Base-by-base conservation (phyloP, 1,140 invertebrate genomes). In the Chironomus tepperi region DNA sequence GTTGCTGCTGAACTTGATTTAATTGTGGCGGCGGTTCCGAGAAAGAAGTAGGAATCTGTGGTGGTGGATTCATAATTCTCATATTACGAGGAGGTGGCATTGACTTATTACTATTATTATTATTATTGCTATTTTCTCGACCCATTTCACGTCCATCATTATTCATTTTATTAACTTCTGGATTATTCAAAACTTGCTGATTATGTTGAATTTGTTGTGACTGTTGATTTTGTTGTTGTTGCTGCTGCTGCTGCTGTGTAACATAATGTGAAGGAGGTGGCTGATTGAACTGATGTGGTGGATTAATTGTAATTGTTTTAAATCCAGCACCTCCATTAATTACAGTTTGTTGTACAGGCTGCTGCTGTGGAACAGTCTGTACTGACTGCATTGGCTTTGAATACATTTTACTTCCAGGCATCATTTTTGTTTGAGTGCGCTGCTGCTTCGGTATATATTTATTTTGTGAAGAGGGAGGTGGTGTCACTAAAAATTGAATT, bases 221-320 rank as follows among this genome's bases (percentile, higher is more conserved):
- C 76, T 81, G 82, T 43, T 75, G 76, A 12, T 76, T 76, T 15
- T 76, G 77, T 57, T 8, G 57, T 57, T 76, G 78, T 73, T 77
- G 76, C 67, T 77, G 77, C 10, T 79, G 79, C 9, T n/a, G 43
- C 10, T 74, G 42, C n/a, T 74, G 64, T 57, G 43, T 9, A 24
- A 34, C 43, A 70, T 76, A 76, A 16, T 74, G 75, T 12, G 73
- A 16, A 18, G 74, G 75, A 75, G 77, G 77, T 3, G 79, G 78
- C 3, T 73, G 75, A 16, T 77, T 77, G 73, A 77, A 76, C 77
- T 76, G 16, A 67, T 75, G 79, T 74, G 80, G 82, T 24, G 74
- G 75, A 24, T 76, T 67, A 18, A 75, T 64, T 7, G 43, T 73
- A n/a, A 43, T 34, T 16, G 42, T 47, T 19, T 73, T 24, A 16